Conservation (phyloP, 1,140 invertebrate species). For the Drosophila santomea region DNA sequence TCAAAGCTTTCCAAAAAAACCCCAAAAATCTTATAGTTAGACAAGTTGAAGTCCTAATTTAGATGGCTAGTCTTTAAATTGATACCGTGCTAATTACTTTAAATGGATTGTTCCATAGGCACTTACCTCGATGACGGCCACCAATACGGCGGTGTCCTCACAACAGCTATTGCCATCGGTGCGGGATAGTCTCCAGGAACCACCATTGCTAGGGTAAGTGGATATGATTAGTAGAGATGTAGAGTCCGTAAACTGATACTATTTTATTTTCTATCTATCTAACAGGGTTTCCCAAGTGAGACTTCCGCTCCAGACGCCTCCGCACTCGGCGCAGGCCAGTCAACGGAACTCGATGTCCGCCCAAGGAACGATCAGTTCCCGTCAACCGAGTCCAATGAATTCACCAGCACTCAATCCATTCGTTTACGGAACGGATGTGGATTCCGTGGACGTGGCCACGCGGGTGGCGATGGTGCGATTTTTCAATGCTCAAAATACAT, state of each 20-base stretch:
- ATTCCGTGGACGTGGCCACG: constrained; percentile 99
- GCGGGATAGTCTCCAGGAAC: constrained; percentile 88
- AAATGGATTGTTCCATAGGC: constrained; percentile 85
- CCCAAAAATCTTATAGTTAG: constrained; percentile 44
- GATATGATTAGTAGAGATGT: no score
- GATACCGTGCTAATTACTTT: background rate
- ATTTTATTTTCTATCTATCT: background rate
- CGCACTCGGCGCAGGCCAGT: constrained; percentile 73
- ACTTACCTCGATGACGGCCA: constrained; percentile 88
- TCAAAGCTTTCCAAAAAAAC: background rate
- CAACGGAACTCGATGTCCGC: constrained; percentile 81
- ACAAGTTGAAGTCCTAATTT: constrained; percentile 33
- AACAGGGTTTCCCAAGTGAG: constrained; percentile 75
- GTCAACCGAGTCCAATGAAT: constrained; percentile 80
- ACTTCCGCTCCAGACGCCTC: constrained; percentile 69
- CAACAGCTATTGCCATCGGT: constrained; percentile 87
- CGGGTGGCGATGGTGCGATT: constrained; percentile 99
- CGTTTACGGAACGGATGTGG: constrained; percentile 98
- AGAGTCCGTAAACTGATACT: background rate
- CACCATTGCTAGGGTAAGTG: constrained; percentile 72
- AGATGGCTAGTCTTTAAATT: background rate
- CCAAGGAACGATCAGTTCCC: constrained; percentile 66
- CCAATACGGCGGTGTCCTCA: constrained; percentile 86
- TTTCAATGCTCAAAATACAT: constrained; percentile 98
- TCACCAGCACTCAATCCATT: constrained; percentile 91